Evolutionary conservation across 2,113 vertebrate genomes (phyloP), one percentile per base, ranked within the genome.

Genomic region (Lagopus muta): DNA sequence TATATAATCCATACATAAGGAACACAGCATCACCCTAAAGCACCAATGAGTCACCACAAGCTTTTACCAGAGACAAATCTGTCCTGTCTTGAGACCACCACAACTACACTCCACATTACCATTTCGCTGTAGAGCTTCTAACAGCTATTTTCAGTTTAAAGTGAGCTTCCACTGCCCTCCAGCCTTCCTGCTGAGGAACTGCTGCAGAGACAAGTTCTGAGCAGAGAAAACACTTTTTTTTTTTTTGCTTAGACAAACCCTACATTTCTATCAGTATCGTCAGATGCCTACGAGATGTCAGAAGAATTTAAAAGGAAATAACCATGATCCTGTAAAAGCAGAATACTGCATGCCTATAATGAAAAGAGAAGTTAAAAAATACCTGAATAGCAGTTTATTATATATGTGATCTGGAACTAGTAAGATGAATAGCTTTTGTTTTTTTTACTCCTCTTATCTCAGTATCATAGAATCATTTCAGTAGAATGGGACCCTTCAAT

Each of bases 141-240:
- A 87, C 52, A 86, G 77, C 40, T 95, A 94, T 73, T 90, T 86
- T 93, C 82, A 88, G 76, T 82, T 72, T 89, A 89, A 88, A 92
- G 75, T 50, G 80, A 89, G 90, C 88, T 89, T 96, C 66, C 93
- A 94, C 90, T 95, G 96, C 96, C 93, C 93, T 96, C 96, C 92
- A 96, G 93, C 90, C 90, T 96, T 93, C 61, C 88, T 75, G 69
- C 77, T 79, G 88, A 92, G 90, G 90, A 96, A 96, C 73, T 96
- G 77, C 92, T 4, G 1, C 92, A 90, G 57, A 90, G 27, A 64
- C 70, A 57, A 64, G 17, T 80, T 65, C 83, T 90, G 20, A 62
- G 40, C n/a, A 78, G 69, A 92, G 45, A 93, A 78, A 84, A 66
- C 0, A 0, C 40, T 54, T 52, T 60, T 55, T 60, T 86, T 52